Percentiles rank a stretch among this genome's conserved stretches.
Evolutionary conservation across 2,888 invertebrate genomes (phyloP).

Genomic region (Pecten maximus): DNA sequence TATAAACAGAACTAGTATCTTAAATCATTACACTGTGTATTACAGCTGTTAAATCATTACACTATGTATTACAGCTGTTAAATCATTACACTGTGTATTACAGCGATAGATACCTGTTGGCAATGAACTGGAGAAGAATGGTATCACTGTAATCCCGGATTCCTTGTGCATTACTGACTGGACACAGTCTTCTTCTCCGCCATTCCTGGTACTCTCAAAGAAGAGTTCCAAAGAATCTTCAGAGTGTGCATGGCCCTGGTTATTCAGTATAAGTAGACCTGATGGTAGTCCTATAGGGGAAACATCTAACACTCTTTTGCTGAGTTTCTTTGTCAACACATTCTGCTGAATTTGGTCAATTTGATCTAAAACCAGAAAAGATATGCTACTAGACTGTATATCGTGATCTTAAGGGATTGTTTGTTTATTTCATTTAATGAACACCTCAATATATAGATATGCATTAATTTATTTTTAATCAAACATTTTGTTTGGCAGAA

Average conservation of each 20-base stretch:
- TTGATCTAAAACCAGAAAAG: neutral
- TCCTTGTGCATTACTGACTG: neutral
- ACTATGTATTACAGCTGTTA: no score
- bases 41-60: no score
- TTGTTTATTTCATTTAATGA: no score
- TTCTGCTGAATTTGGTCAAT: neutral
- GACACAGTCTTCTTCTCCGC: neutral
- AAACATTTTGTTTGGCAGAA: no score
- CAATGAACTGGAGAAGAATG: neutral
- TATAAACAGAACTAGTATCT: no score
- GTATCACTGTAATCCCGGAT: neutral
- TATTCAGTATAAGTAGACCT: neutral
- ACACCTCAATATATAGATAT: no score
- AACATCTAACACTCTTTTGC: neutral
- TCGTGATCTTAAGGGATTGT: no score
- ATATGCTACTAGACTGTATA: no score
- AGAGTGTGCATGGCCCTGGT: neutral
- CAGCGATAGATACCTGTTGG: conserved; percentile 23
- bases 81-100: no score
- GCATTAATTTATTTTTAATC: no score
- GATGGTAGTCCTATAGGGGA: neutral
- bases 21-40: no score
- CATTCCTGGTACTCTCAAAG: neutral
- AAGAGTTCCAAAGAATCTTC: neutral
- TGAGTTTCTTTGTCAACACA: neutral